Base-by-base conservation (phyloP, 2,888 invertebrate genomes). In the Nymphalis polychloros region DNA sequence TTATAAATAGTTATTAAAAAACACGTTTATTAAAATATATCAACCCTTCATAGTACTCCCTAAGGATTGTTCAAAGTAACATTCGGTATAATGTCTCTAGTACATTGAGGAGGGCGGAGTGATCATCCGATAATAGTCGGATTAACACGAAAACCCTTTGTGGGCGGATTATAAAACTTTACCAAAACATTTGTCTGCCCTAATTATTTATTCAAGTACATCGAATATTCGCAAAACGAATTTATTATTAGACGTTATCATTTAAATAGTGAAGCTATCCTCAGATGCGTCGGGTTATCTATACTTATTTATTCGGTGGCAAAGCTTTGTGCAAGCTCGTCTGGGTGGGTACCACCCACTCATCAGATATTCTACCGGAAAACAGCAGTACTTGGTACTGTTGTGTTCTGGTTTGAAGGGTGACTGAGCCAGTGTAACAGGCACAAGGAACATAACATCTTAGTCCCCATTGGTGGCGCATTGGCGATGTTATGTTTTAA, bases 141-240 rank as follows among this genome's bases (percentile, higher is more conserved):
- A 90, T 92, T 90, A 90, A 83, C 85, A 81, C 85, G 81, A 81
- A 84, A 91, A 90, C 91, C 90, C 92, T 90, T 92, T 92, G 88
- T 86, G 89, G 87, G 82, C 77, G 84, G 84, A 80, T 84, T 81
- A 81, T 82, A 87, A 88, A 90, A 87, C 86, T 86, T 81, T 73
- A 79, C 73, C 87, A 86, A 88, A 90, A 89, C 87, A 88, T 89
- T 88, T 87, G 81, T 76, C 73, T 78, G 75, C 76, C 73, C 78
- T 84, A 80, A 85, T 85, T 84, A 86, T 84, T 86, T 83, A 86
- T 86, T 84, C 75, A 70, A 73, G 76, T 72, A 76, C 78, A 84
- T 85, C 81, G 80, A 84, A 77, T 79, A 83, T 82, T 80, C 81
- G 70, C 73, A 78, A 70, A 77, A 81, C 77, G 81, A 84, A 83